Evolutionary conservation across 2,888 invertebrate genomes (phyloP), one percentile per base, ranked within the genome.

Genomic region (Theodoxus fluviatilis): DNA sequence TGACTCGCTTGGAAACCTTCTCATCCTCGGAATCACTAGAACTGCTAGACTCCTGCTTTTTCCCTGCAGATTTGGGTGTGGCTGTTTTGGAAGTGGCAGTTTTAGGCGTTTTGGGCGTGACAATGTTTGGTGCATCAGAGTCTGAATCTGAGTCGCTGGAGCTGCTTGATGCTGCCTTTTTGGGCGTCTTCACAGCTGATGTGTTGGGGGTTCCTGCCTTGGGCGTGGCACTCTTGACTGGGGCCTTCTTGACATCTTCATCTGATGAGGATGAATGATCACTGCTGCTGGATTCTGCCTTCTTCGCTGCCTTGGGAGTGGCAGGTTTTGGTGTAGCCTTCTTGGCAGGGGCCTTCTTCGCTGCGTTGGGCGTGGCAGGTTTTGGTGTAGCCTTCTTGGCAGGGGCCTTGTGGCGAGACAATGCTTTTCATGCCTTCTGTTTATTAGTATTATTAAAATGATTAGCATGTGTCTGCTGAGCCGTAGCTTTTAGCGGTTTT

Each of bases 141-240:
- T 80, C 79, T 12, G 77, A 75, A 75, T 78, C 78, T 22, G 77
- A 76, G 59, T 78, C 78, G 37, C 59, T 66, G 35, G 77, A 76
- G 67, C 79, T 79, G 31, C 72, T 72, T 12, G 63, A 55, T 12
- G 61, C 55, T 37, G 52, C 38, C 33, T 68, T 67, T 55, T 67
- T 65, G 22, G 71, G 63, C 7, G 67, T 68, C 61, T 70, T 71
- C 61, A 70, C 33, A 64, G 40, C 49, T 15, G 65, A 66, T 25
- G 69, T 38, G 9, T 55, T 47, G 3, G 31, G 63, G 15, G 67
- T 63, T 18, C 49, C 38, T 22, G 69, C 55, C 40, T 70, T 67
- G 9, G 63, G 57, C 49, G 71, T 69, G 22, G 61, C 68, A 35
- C 71, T 65, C 55, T 72, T 71, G 31, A 47, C n/a, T 0, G 66